Evolutionary conservation across 23 tunicate species (phyloP).

Genomic region (Trididemnum clinides): DNA sequence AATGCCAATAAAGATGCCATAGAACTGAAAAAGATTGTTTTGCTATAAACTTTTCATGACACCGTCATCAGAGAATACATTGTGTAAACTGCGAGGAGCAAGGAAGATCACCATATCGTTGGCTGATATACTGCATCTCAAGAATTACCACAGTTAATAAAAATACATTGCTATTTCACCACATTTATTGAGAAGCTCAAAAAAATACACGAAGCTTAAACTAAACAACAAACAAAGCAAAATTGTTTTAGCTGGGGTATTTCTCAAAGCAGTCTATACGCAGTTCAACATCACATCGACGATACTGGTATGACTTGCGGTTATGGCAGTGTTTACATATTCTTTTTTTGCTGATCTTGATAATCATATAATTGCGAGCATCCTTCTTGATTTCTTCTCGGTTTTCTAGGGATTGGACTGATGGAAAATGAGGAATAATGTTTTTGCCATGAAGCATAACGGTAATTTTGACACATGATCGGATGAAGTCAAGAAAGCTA

Average conservation of each 20-base stretch:
- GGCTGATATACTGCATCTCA: not conserved
- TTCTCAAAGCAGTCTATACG: not conserved
- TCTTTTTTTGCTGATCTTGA: conserved; percentile 4
- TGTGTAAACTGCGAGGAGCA: too few species aligned
- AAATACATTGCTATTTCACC: not conserved
- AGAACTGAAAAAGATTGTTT: too few species aligned
- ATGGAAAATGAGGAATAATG: not conserved
- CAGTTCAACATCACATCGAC: too few species aligned
- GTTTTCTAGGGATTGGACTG: not conserved
- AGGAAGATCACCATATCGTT: too few species aligned
- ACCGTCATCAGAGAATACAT: not conserved
- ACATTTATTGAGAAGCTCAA: not conserved
- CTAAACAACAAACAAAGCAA: not conserved
- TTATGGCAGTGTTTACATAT: not conserved
- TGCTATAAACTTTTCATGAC: not conserved
- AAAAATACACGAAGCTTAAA: not conserved
- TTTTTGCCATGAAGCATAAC: not conserved
- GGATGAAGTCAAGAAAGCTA: not conserved
- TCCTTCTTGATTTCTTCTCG: not conserved
- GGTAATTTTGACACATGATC: conserved; percentile 2
- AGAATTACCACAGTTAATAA: not conserved
- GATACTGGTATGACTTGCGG: not conserved
- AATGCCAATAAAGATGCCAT: too few species aligned
- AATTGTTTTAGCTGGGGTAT: not conserved
- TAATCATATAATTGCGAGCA: not conserved